Conservation (phyloP, 1,140 invertebrate species). For the Magallana angulata region DNA sequence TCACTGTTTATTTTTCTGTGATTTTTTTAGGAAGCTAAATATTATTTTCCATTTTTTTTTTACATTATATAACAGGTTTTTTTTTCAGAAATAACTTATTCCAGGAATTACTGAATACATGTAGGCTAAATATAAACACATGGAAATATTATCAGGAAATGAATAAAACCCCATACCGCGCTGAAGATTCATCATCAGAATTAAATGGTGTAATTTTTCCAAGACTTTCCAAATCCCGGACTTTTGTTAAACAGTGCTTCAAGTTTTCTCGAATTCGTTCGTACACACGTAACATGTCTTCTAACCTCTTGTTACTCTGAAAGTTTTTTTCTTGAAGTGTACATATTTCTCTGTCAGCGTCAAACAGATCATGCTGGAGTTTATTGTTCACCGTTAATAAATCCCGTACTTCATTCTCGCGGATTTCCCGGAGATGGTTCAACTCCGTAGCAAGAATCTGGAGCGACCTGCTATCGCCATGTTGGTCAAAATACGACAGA, state of each 20-base stretch:
- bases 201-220: constrained; percentile 48
- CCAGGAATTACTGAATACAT: too few relatives aligned
- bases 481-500: constrained; percentile 51
- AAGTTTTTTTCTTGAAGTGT: constrained; percentile 49
- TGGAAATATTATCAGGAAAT: too few relatives aligned
- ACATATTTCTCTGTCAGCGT: constrained; percentile 53
- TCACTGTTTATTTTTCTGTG: too few relatives aligned
- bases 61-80: too few relatives aligned
- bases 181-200: constrained; percentile 42
- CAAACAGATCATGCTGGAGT: constrained; percentile 53
- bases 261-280: constrained; percentile 55
- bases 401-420: constrained; percentile 55
- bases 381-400: constrained; percentile 53
- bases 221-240: constrained; percentile 52
- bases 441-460: constrained; percentile 55
- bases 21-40: too few relatives aligned
- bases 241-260: constrained; percentile 54
- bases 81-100: too few relatives aligned
- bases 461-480: constrained; percentile 45
- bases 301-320: constrained; percentile 45
- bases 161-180: background rate
- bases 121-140: too few relatives aligned
- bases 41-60: too few relatives aligned
- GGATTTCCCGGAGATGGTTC: constrained; percentile 50
- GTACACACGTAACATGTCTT: constrained; percentile 55